Base-by-base conservation (phyloP, 2,888 invertebrate genomes). In the Spodoptera littoralis region DNA sequence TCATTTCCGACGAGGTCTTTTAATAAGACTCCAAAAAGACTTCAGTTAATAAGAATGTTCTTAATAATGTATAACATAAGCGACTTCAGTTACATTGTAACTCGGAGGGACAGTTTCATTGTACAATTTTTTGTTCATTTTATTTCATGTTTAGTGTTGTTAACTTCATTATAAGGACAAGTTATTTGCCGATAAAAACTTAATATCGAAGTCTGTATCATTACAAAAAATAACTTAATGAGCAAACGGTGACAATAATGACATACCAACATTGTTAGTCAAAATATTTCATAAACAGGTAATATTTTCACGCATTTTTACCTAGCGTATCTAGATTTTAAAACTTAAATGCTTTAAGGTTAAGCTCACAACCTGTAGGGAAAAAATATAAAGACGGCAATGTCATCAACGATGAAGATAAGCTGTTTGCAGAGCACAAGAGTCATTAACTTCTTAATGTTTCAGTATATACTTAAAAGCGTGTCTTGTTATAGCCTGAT, bases 391-490 rank as follows among this genome's bases (percentile, higher is more conserved):
- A 70, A 62, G 45, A 54, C 58, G 44, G 57, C 24, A 55, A 41
- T 55, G 58, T 71, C 46, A 66, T 75, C 66, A 75, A 60, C 60
- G 49, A 60, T 55, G 45, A 63, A 60, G 60, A 75, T 60, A 66
- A 66, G 52, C 54, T 66, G 65, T 50, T 60, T 55, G 48, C 30
- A 55, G 48, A 18, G 22, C 18, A 48, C 56, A 51, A 44, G 27
- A 68, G 22, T 13, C 61, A 62, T 70, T 65, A 70, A 60, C 61
- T 65, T 60, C 48, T 58, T 66, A 70, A 70, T 60, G 71, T 63
- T 70, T 54, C 58, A 60, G 58, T 52, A 42, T 47, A 46, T 57
- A 71, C 54, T 56, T 65, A 71, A 71, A 70, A 67, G 64, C 57
- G 66, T 71, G 61, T 51, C 63, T 62, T 43, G 41, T 57, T 58